Conservation (phyloP, 1,140 invertebrate species). For the Drosophila sucinea region DNA sequence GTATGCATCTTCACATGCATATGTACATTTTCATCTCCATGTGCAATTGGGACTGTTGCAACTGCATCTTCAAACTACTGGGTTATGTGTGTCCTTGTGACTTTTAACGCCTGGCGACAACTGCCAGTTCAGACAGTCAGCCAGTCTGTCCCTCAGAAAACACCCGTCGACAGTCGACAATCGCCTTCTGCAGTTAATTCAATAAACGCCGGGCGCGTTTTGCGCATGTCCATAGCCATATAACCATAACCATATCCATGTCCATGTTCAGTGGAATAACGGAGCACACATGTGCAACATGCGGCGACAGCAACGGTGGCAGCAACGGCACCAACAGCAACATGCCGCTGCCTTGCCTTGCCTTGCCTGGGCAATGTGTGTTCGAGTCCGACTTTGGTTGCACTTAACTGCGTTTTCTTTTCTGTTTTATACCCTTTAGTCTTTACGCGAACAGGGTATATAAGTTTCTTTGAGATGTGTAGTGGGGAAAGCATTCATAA, state of each 20-base stretch:
- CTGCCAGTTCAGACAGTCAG: neutral
- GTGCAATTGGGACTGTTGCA: conserved; percentile 19
- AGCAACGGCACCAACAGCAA: conserved; percentile 29
- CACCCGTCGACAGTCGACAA: conserved; percentile 45
- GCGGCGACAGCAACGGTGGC: conserved; percentile 52
- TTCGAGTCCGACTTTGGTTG: conserved; percentile 21
- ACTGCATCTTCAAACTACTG: conserved; percentile 18
- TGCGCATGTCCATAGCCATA: conserved; percentile 53
- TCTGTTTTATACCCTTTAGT: neutral
- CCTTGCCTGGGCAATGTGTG: conserved; percentile 13
- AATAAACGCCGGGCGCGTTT: conserved; percentile 70
- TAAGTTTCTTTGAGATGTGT: neutral
- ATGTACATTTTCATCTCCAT: neutral
- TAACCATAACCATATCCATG: conserved; percentile 24
- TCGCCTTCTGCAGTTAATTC: conserved; percentile 49
- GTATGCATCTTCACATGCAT: neutral
- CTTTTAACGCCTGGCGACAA: conserved; percentile 66
- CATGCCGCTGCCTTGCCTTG: conserved; percentile 23
- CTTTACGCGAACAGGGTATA: neutral
- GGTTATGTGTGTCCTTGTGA: conserved; percentile 70
- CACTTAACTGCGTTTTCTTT: conserved; percentile 47
- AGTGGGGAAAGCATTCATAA: too few relatives aligned
- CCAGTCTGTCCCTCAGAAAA: neutral
- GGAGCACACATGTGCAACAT: conserved; percentile 74
- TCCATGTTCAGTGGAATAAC: conserved; percentile 34